Percentiles rank a stretch among this genome's conserved stretches.
Evolutionary conservation across 2,797 vertebrate species (phyloP).

Genomic region (Schizopygopsis pylzovi): DNA sequence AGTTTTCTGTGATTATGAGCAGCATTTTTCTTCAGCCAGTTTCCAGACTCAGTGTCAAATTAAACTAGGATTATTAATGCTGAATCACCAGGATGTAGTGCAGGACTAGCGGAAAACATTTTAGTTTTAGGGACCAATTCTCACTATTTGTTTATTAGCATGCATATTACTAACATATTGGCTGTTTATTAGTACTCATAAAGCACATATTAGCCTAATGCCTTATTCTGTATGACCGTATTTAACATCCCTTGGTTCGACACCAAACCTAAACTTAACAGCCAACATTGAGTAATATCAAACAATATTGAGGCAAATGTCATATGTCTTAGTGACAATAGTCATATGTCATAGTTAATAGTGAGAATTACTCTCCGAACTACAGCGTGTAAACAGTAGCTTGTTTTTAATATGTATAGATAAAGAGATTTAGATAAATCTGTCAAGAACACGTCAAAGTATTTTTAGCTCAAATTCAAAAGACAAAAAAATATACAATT

Average conservation of each 20-base stretch:
- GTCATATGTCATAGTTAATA: neutral
- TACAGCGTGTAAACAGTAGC: neutral
- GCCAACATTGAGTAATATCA: neutral
- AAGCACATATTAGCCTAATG: too few relatives aligned
- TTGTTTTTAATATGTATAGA: neutral
- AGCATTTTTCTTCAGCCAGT: neutral
- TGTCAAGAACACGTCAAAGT: neutral
- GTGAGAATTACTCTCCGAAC: neutral
- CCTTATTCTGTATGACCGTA: neutral
- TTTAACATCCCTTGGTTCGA: neutral
- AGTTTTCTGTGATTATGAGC: neutral
- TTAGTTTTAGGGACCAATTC: neutral
- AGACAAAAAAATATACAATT: neutral
- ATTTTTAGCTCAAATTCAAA: neutral
- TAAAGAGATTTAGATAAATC: neutral
- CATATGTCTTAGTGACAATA: too few relatives aligned
- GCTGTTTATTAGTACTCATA: neutral
- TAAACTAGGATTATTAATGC: slow-evolving; percentile 1
- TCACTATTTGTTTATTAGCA: neutral
- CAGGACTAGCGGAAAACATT: neutral
- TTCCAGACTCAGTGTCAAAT: slow-evolving; percentile 4
- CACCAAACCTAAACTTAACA: neutral
- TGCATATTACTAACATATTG: neutral
- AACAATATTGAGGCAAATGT: too few relatives aligned
- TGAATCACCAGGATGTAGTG: neutral